Evolutionary conservation across 2,888 invertebrate genomes (phyloP).

Genomic region (Cephus pulcher): DNA sequence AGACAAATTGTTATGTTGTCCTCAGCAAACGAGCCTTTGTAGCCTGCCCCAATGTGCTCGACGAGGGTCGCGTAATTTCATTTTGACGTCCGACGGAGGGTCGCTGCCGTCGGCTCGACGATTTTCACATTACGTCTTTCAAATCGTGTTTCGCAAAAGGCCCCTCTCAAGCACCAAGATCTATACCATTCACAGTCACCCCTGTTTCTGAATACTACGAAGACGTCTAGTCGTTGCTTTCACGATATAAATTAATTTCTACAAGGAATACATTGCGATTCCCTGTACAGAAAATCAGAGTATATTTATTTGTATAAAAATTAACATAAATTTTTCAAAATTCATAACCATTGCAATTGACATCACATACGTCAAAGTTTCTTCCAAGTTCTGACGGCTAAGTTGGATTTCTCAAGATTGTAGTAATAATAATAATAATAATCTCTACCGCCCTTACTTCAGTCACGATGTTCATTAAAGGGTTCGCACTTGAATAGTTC

Average conservation of each 20-base stretch:
- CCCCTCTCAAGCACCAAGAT: constrained; percentile 17
- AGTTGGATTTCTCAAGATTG: not conserved
- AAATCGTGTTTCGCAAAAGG: constrained; percentile 53
- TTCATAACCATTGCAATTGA: not conserved
- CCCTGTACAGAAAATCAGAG: not conserved
- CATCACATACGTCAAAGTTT: not conserved
- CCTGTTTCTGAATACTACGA: not conserved
- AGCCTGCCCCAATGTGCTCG: constrained; percentile 38
- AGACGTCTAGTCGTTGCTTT: not conserved
- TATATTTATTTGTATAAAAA: not conserved
- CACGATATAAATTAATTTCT: not conserved
- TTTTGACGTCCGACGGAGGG: constrained; percentile 66
- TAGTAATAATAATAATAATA: constrained; percentile 21
- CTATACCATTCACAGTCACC: not conserved
- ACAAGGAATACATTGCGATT: not conserved
- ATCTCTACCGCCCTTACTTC: constrained; percentile 23
- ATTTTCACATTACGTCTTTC: constrained; percentile 66
- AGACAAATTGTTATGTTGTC: constrained; percentile 58
- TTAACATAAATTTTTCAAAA: not conserved
- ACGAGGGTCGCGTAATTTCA: constrained; percentile 66
- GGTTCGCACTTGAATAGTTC: constrained; percentile 6
- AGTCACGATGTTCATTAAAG: constrained; percentile 26
- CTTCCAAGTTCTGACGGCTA: not conserved
- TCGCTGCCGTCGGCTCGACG: constrained; percentile 57
- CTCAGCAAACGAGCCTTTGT: constrained; percentile 57